Base-by-base conservation (phyloP, 2,113 vertebrate species). In the Platycercus adscitus region DNA sequence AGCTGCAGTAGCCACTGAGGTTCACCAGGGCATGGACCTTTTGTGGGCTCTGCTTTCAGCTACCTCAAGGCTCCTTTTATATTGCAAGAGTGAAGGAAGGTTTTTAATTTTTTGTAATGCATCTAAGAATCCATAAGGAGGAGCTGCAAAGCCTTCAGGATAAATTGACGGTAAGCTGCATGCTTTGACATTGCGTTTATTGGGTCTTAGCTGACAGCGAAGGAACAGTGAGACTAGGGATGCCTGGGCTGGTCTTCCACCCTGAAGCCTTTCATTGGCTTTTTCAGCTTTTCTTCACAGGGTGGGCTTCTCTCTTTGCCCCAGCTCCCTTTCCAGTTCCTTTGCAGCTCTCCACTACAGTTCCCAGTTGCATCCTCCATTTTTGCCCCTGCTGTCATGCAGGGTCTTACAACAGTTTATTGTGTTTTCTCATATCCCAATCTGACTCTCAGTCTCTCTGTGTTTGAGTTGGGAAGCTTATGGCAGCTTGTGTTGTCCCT, bases 371-470 rank as follows among this genome's bases (percentile, higher is more conserved):
- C n/a, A 65, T 39, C 49, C 17, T 83, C 53, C 9, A 2, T 44
- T 93, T 91, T 64, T 81, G 14, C n/a, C n/a, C 18, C 31, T 88
- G 6, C 10, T 58, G 2, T 88, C 11, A 12, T n/a, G n/a, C 15
- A 70, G 2, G 2, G 5, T 55, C 28, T 82, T 71, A 52, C 0
- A 3, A 7, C 24, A 70, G 2, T 0, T 81, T 83, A 25, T 2
- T 31, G 16, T 44, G 24, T 81, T 81, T 84, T 70, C 49, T 44
- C 13, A 20, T 63, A n/a, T 65, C 15, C 7, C 10, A 35, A 7
- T 37, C 55, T 64, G 37, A 61, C 35, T 78, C 7, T 73, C 33
- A 60, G 0, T 19, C 28, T 61, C 37, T 46, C 39, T 80, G 53
- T 8, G 8, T 72, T n/a, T 72, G 33, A 61, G 23, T 10, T 55